Evolutionary conservation across 1,140 invertebrate species (phyloP).

Genomic region (Sycobia sp.): DNA sequence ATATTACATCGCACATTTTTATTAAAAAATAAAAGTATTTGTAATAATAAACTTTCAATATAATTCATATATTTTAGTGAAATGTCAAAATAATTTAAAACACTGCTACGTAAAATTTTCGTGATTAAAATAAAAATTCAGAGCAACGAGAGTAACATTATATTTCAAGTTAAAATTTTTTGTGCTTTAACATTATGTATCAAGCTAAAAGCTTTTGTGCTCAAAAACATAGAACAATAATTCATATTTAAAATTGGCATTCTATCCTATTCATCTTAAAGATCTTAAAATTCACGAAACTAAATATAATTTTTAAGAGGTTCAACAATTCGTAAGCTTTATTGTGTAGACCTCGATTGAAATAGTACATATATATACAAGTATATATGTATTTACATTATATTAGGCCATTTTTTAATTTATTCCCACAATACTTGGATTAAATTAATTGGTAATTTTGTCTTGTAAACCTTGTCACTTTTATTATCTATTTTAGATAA

Average conservation of each 20-base stretch:
- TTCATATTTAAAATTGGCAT: slow-evolving; percentile 14
- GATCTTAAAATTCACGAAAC: background rate
- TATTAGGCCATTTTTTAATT: background rate
- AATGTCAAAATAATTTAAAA: slow-evolving; percentile 18
- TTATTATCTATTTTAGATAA: no score
- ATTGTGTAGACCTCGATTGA: no score
- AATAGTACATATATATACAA: slow-evolving; percentile 24
- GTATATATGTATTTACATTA: slow-evolving; percentile 31
- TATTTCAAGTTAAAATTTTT: slow-evolving; percentile 5
- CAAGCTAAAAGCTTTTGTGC: slow-evolving; percentile 3
- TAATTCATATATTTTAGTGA: background rate
- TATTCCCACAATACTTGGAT: slow-evolving; percentile 3
- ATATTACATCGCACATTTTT: slow-evolving; percentile 3
- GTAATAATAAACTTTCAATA: background rate
- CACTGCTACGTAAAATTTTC: slow-evolving; percentile 6
- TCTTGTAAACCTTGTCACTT: no score
- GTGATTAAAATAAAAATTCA: background rate
- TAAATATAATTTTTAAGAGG: slow-evolving; percentile 3
- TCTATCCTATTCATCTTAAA: slow-evolving; percentile 11
- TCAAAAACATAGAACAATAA: slow-evolving; percentile 12
- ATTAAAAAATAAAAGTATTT: slow-evolving; percentile 21
- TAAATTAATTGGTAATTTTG: no score
- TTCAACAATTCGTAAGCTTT: slow-evolving; percentile 21
- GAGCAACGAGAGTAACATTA: background rate
- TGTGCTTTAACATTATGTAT: background rate